Base-by-base conservation (phyloP, 2,888 invertebrate genomes). In the Syrphus vitripennis region DNA sequence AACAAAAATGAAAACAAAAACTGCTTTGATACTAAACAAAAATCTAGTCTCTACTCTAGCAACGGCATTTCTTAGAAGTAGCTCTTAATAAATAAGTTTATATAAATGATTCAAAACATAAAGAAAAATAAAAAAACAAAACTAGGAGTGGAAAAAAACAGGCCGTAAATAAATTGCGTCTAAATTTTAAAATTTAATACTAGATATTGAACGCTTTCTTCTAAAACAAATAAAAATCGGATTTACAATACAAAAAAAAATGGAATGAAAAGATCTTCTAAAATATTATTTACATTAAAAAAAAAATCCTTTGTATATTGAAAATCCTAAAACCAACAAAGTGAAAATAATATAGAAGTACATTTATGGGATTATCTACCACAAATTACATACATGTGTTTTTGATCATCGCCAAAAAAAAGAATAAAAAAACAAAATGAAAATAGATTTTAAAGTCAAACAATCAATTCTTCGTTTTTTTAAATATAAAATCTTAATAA, bases 51-150 rank as follows among this genome's bases (percentile, higher is more conserved):
- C 74, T 87, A 79, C 69, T 82, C 77, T 84, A 81, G 74, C 57
- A 83, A 84, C 69, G 67, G 69, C 83, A 88, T 84, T 87, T 87
- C 71, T 82, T 84, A 84, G 82, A 84, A 79, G 63, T 76, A 76
- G 70, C 29, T 57, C 16, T 69, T 72, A 21, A 50, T 24, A 71
- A 74, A 72, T 59, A 72, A 5, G 45, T 65, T 45, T 65, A 45
- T 42, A 59, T 26, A 63, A 24, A 63, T 5, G 14, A 26, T 50
- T 50, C 2, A 67, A 45, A 59, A 71, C 40, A 63, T 37, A 29
- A 67, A 67, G 16, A 59, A 61, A 57, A 34, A 31, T 1, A 72
- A 78, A 63, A 40, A 16, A 53, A 70, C 53, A 34, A 24, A 57
- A 53, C 10, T 42, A 42, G 10, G 34, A 67, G 67, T 50, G 67